phyloP scores from a whole-genome alignment of 1,140 invertebrate species.

The Zaprionus capensis region DNA sequence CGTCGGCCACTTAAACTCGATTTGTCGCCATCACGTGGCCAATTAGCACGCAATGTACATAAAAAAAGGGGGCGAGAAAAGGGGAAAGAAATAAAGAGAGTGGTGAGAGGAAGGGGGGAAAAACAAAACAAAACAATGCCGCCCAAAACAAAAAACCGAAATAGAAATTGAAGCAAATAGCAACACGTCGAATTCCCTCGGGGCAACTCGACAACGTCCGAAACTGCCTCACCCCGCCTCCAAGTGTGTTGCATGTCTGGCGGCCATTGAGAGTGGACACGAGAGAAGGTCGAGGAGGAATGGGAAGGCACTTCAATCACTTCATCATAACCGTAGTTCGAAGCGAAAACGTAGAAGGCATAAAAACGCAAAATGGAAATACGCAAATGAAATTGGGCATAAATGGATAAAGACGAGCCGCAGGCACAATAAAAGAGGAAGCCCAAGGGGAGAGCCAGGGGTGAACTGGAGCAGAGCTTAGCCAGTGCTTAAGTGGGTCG shows the following conservation, averaged over 20 bases:
- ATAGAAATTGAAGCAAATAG: slow-evolving; percentile 57
- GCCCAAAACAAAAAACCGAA: slow-evolving; percentile 34
- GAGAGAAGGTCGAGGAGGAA: background rate
- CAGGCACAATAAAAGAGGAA: slow-evolving; percentile 7
- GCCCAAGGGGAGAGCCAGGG: background rate
- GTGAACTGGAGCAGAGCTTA: slow-evolving; percentile 11
- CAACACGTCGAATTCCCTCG: slow-evolving; percentile 56
- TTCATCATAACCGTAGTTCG: slow-evolving; percentile 65
- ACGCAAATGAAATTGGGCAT: slow-evolving; percentile 57
- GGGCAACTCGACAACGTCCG: background rate
- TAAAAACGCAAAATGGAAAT: slow-evolving; percentile 57
- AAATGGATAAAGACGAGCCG: slow-evolving; percentile 26
- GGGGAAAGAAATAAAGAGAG: slow-evolving; percentile 6
- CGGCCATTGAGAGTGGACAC: slow-evolving; percentile 59
- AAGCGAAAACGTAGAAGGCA: slow-evolving; percentile 48
- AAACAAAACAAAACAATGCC: slow-evolving; percentile 45
- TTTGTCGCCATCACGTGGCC: slow-evolving; percentile 78
- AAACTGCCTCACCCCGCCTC: background rate
- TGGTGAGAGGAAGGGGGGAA: background rate
- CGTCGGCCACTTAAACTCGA: slow-evolving; percentile 62
- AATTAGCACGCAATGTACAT: slow-evolving; percentile 76
- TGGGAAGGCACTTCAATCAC: slow-evolving; percentile 68
- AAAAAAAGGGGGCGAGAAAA: slow-evolving; percentile 10
- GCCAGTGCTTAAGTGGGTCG: slow-evolving; percentile 1
- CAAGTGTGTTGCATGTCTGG: slow-evolving; percentile 64